Base-by-base conservation (phyloP, 1,140 invertebrate species). In the Lanistes nyassanus region DNA sequence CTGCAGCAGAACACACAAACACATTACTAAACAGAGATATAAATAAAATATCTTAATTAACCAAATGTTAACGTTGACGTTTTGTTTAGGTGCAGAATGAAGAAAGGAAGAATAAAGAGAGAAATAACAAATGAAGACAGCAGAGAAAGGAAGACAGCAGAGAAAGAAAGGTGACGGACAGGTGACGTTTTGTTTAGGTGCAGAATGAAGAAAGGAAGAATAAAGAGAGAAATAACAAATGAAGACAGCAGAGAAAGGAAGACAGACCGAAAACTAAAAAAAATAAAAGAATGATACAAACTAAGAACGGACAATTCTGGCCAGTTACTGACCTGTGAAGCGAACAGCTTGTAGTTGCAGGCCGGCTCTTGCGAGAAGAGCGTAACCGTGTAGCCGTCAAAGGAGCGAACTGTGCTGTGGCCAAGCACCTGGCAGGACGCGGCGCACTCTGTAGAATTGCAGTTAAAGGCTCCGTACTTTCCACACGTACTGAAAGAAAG, bases 401-500 rank as follows among this genome's bases (percentile, higher is more conserved):
- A 83, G 19, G 82, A 80, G 0, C 23, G 56, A 2, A 80, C n/a
- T 29, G 77, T 58, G 29, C 65, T 62, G 34, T 64, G 58, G 3
- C 76, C 78, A 21, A 78, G 19, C 3, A 93, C 92, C n/a, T 92
- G 91, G 86, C 95, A 97, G 21, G 93, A 90, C 7, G 92, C 93
- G 39, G 92, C 89, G 82, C 89, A 90, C n/a, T 80, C 76, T 9
- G 81, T 80, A 39, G 86, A 75, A 13, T 85, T 83, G 68, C 90
- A 91, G 0, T 78, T 76, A 89, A 90, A 90, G 31, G 73, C 74
- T 4, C 90, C 90, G 31, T 69, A 56, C 19, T 36, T 0, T 23
- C 78, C 69, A 80, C 90, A 91, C n/a, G 89, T 89, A 80, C 94
- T 94, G 83, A 19, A 88, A 85, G 80, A 78, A 74, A 79, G 67